A percentile compares a stretch with the other conserved stretches of the same genome.
Evolutionary conservation across 2,888 invertebrate species (phyloP).

Genomic region (Tenthredo amoena): DNA sequence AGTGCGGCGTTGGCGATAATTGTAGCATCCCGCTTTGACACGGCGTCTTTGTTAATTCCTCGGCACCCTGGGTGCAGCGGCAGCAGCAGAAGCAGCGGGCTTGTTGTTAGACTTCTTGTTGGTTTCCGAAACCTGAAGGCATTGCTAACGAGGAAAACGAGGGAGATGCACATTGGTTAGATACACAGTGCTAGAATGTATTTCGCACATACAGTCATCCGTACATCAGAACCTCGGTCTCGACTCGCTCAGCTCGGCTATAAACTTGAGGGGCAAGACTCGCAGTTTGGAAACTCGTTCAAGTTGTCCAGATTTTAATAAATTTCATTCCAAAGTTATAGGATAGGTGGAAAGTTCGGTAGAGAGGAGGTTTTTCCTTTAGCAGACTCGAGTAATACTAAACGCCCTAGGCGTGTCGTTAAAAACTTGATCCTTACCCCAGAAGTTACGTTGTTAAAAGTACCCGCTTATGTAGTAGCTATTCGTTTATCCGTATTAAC

Average conservation of each 20-base stretch:
- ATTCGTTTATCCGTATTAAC: neutral
- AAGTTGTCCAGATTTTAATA: constrained; percentile 48
- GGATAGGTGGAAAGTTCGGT: neutral
- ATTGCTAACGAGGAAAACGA: constrained; percentile 37
- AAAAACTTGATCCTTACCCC: constrained; percentile 41
- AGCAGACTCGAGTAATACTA: constrained; percentile 40
- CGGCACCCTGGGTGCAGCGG: neutral
- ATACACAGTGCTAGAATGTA: neutral
- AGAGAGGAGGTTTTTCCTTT: neutral
- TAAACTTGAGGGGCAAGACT: neutral
- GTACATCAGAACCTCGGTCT: neutral
- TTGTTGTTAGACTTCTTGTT: constrained; percentile 24
- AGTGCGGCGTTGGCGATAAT: constrained; percentile 34
- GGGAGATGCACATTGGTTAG: neutral
- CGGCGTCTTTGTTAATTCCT: constrained; percentile 47
- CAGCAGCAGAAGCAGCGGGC: neutral
- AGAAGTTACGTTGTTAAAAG: constrained; percentile 53
- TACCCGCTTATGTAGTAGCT: constrained; percentile 6
- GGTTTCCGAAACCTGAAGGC: constrained; percentile 24
- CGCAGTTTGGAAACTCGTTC: constrained; percentile 22
- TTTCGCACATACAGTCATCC: neutral
- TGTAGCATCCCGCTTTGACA: constrained; percentile 47
- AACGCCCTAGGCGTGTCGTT: constrained; percentile 52
- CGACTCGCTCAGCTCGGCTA: too few species aligned
- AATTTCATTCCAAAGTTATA: constrained; percentile 44